These are phyloP conservation scores for Aphis gossypii DNA, from an alignment of 1,140 invertebrate genomes.

Conservation along the genomic window DNA sequence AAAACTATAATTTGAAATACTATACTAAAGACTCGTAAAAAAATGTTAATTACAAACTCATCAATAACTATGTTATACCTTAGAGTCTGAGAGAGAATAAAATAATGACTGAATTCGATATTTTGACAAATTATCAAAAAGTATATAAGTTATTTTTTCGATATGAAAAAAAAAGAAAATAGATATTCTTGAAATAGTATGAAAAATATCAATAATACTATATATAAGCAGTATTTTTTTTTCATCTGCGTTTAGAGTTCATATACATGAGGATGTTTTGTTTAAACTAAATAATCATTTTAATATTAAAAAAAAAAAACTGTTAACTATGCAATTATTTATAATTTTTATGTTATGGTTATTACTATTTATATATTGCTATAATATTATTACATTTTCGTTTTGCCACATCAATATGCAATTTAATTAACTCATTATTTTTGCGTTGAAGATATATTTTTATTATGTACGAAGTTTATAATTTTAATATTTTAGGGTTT, in stretches of 20 bases:
- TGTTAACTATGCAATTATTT: too few relatives aligned
- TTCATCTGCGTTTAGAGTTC: too few relatives aligned
- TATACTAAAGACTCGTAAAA: not conserved
- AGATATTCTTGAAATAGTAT: not conserved
- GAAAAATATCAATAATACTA: not conserved
- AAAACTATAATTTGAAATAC: not conserved
- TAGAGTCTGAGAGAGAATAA: not conserved
- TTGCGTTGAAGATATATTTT: not conserved
- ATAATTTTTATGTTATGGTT: not conserved
- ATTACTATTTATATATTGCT: not conserved
- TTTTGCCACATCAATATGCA: not conserved
- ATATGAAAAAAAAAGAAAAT: not conserved
- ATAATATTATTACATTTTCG: not conserved
- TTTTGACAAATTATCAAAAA: not conserved
- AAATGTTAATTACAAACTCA: too few relatives aligned
- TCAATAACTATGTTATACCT: not conserved
- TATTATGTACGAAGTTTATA: not conserved
- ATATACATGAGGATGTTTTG: too few relatives aligned
- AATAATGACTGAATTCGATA: not conserved
- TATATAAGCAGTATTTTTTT: not conserved
- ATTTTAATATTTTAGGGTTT: not conserved
- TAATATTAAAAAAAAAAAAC: too few relatives aligned
- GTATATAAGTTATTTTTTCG: not conserved
- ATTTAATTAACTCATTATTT: constrained; percentile 12
- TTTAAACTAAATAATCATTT: too few relatives aligned